Evolutionary conservation across 2,113 vertebrate genomes (phyloP), one percentile per base, ranked within the genome.

Genomic region (Pelodiscus sinensis): DNA sequence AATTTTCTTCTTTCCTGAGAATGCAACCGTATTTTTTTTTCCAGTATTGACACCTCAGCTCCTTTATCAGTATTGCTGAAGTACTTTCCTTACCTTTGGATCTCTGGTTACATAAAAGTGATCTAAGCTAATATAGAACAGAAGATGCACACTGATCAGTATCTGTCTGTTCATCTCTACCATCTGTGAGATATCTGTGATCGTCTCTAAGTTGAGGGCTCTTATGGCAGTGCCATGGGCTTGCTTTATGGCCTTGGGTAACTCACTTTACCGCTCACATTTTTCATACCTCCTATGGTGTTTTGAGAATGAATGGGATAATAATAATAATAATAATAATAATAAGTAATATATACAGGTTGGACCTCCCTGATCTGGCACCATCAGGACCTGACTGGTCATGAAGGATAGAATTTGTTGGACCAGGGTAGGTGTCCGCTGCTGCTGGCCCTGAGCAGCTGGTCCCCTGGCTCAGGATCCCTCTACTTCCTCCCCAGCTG

Each of bases 111-210:
- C 68, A 94, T 73, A 81, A 29, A 88, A 83, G 78, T 38, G 85
- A 87, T 95, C 91, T 90, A 90, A 97, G 94, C 77, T 52, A 88
- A 73, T 86, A 73, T 86, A 88, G 83, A 85, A 85, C 92, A 90
- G 88, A 88, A 73, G 86, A 85, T 82, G 60, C 52, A 92, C 87
- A 2, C 2, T 90, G 71, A 90, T 92, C 80, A 25, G 79, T 88
- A 93, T 92, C 91, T 93, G 80, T 93, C 35, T 90, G 84, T 88
- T 55, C 84, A n/a, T 31, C 0, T 95, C 92, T 91, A 84, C 85
- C 89, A 93, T 91, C 88, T 95, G 90, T 82, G 71, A 4, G 12
- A 18, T 90, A 86, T 81, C 89, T 85, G 52, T 81, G 68, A 75
- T 71, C 83, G 57, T 27, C 52, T 27, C 24, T 31, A 81, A 77